Evolutionary conservation across 1,140 invertebrate species (phyloP), one percentile per base, ranked within the genome.

Genomic region (Lordiphosa clarofinis): DNA sequence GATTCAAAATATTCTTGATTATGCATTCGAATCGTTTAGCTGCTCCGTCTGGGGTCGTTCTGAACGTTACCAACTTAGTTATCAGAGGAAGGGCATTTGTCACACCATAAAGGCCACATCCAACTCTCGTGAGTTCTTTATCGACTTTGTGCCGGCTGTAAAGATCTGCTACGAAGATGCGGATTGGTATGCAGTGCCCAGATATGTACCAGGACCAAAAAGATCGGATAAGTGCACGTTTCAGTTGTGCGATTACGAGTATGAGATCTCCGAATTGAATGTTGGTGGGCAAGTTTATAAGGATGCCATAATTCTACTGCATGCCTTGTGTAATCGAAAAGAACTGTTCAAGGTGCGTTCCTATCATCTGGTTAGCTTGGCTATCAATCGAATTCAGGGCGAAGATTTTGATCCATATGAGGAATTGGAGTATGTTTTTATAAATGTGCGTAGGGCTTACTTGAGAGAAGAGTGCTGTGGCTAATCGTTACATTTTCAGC

Each of bases 131-230:
- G 3, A 10, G 3, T 66, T 81, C 21, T 42, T 12, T 19, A 73
- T 86, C 11, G 64, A 86, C 39, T 73, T 87, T 50, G 62, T 76
- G 28, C 81, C 82, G 9, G 72, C 58, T 5, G 60, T 86, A 2
- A 61, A 57, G 21, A 56, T 86, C 13, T 4, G 12, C 0, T 38
- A 39, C 3, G 28, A 46, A 0, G 47, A 37, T 7, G 21, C 1
- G 1, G 19, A n/a, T 15, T 66, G 62, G 48, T 37, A 62, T 24
- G 68, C 56, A 0, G 24, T 76, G 10, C 79, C 79, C 1, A 72
- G 47, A 28, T 24, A n/a, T 0, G 35, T 31, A 4, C n/a, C 9
- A 3, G 56, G 56, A 5, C 37, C 56, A 0, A 55, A 49, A 4
- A 46, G 43, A 6, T 56, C 52, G 4, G 24, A 44, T 3, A 5